Base-by-base conservation (phyloP, 2,113 vertebrate species). In the Mustela lutreola region DNA sequence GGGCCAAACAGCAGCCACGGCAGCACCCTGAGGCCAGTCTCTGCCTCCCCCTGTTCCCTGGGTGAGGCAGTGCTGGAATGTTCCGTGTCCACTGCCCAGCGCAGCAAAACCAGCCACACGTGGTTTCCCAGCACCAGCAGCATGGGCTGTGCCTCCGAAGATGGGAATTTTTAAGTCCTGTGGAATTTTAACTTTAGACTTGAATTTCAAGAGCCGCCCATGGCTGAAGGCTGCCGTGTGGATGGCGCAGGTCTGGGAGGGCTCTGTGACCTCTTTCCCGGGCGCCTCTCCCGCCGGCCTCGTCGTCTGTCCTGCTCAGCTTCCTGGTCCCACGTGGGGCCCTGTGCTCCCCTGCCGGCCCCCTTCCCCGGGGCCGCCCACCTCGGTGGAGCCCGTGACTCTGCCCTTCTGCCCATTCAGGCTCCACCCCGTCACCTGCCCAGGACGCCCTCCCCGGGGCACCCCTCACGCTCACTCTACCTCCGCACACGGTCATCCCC, bases 101-200 rank as follows among this genome's bases (percentile, higher is more conserved):
- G 6, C 15, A n/a, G 31, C 33, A 11, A 48, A 3, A 16, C 1
- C 18, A 31, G 50, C 24, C 22, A 5, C 50, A 31, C 4, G 1
- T 21, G n/a, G 15, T 50, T 73, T 12, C 6, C 36, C 2, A 56
- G 15, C 65, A 19, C 6, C 11, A 4, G 50, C 56, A 56, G 26
- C 26, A 50, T 16, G 11, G n/a, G 21, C 48, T 2, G 1, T 58
- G 67, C 10, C 5, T 58, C 0, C 12, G 10, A 28, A 39, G 48
- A 53, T 28, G 8, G 9, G 15, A 53, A 31, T 39, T 88, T 39
- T 31, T 42, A 5, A 56, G 71, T 26, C 12, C 24, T 39, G 12
- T 28, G 31, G 56, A 18, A 39, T 31, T 73, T 39, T 88, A 58
- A 73, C 21, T 58, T 73, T 56, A 39, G 36, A 18, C 53, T 50